Percentiles rank a stretch among this genome's conserved stretches.
phyloP scores from a whole-genome alignment of 2,797 vertebrate genomes.

The Sebastes oblongus region DNA sequence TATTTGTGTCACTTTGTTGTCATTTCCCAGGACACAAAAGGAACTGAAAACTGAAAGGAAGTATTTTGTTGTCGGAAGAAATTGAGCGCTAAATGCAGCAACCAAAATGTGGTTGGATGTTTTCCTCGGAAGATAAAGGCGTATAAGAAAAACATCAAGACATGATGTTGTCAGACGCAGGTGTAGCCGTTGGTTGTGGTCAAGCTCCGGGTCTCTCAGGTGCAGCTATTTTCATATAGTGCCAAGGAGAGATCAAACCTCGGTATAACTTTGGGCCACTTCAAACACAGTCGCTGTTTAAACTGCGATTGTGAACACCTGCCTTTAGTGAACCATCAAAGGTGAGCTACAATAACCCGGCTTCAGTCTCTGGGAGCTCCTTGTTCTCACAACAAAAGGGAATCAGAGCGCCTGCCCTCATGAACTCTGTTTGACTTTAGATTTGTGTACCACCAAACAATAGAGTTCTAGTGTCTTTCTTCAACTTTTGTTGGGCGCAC shows the following conservation, averaged over 20 bases:
- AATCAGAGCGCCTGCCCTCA: slow-evolving; percentile 17
- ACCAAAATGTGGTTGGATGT: not conserved
- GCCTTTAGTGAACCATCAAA: slow-evolving; percentile 61
- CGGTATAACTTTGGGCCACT: slow-evolving; percentile 46
- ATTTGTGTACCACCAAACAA: slow-evolving; percentile 11
- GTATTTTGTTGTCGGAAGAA: not conserved
- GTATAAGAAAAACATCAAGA: not conserved
- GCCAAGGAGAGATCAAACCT: slow-evolving; percentile 60
- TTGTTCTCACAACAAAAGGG: slow-evolving; percentile 55
- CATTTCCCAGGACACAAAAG: slow-evolving; percentile 6
- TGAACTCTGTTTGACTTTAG: slow-evolving; percentile 59
- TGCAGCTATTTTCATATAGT: slow-evolving; percentile 53
- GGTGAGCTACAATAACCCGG: slow-evolving; percentile 35
- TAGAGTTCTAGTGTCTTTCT: not conserved
- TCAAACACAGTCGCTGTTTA: slow-evolving; percentile 57
- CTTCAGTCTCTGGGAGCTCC: slow-evolving; percentile 35
- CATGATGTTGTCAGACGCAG: slow-evolving; percentile 33
- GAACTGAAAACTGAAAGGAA: not conserved
- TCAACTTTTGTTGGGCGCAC: not conserved
- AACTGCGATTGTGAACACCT: slow-evolving; percentile 67
- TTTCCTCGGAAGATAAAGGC: not conserved
- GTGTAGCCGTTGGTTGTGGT: slow-evolving; percentile 48
- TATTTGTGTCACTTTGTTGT: slow-evolving; percentile 6
- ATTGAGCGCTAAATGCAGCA: not conserved
- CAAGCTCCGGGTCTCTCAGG: slow-evolving; percentile 37